Evolutionary conservation across 64 coral and sea anemone genomes (phyloP), one percentile per base, ranked within the genome.

Genomic region (Dendronephthya gigantea): DNA sequence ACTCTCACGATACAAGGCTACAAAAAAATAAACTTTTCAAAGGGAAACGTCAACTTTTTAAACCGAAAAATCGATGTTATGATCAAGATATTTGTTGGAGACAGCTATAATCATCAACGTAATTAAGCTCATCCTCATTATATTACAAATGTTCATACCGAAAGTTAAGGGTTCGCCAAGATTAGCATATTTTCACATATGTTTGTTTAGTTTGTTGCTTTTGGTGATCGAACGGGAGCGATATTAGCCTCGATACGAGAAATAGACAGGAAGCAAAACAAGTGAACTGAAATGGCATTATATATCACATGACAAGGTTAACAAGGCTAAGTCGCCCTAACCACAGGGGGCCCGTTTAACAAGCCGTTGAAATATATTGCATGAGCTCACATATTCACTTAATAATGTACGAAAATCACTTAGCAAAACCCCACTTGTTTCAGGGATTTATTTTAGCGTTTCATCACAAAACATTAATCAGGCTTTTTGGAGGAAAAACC

Each of bases 231-330:
- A 22, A 62, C 16, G 29, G 29, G 36, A 14, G 15, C 72, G 72
- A 79, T 79, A 29, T 35, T 15, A 17, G 36, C 36, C 32, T 17
- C 25, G 55, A 62, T 62, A 62, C 6, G 17, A 22, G 6, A 5
- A 39, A 36, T 28, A 79, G 72, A 35, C 72, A 35, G 72, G 72
- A 79, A 79, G 28, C 32, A 17, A 34, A 79, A 79, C 36, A 79
- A 79, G 15, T 39, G 36, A 79, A 34, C 72, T 28, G 36, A 39
- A 35, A 28, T 79, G 11, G 72, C 15, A 79, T 12, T 34, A n/a
- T n/a, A n/a, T n/a, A 79, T 79, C 72, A 39, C 72, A 79, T 79
- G 72, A 79, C 72, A 79, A 39, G 72, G 72, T 79, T 79, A 79
- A 79, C 72, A 39, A 79, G 72, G 69, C 9, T 79, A 79, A 79